Conservation (phyloP, 1,140 invertebrate genomes). For the Drosophila kohkoa region DNA sequence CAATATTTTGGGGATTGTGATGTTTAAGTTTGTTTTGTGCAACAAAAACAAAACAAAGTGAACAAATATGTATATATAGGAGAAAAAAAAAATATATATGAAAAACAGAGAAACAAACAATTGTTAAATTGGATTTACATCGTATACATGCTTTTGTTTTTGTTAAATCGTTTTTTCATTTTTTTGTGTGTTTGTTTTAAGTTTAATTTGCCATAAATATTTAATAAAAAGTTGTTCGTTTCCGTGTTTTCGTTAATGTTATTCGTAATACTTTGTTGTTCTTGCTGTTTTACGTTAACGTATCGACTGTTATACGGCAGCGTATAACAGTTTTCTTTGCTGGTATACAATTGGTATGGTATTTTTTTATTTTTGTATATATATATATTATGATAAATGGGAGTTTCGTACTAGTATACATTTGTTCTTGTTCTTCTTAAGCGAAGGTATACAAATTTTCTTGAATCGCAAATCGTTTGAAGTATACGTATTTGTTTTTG, state of each 20-base stretch:
- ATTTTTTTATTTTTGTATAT: slow-evolving; percentile 11
- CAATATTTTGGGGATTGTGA: background rate
- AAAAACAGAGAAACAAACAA: slow-evolving; percentile 29
- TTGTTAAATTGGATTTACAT: slow-evolving; percentile 67
- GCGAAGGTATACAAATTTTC: slow-evolving; percentile 36
- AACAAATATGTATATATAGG: background rate
- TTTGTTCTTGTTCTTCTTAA: slow-evolving; percentile 41
- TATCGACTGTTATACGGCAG: slow-evolving; percentile 4
- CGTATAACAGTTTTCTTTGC: slow-evolving; percentile 32
- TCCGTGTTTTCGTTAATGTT: slow-evolving; percentile 15
- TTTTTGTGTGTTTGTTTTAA: slow-evolving; percentile 21
- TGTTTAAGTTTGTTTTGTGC: background rate
- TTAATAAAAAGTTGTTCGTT: slow-evolving; percentile 36
- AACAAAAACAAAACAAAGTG: slow-evolving; percentile 32
- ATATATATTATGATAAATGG: slow-evolving; percentile 47
- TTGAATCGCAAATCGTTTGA: slow-evolving; percentile 22
- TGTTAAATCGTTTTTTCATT: slow-evolving; percentile 13
- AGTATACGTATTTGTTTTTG: slow-evolving; percentile 36
- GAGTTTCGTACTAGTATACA: slow-evolving; percentile 55
- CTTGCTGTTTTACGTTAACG: slow-evolving; percentile 25
- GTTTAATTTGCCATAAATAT: slow-evolving; percentile 51
- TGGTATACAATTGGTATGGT: slow-evolving; percentile 48
- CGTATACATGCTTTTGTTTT: slow-evolving; percentile 56
- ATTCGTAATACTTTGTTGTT: slow-evolving; percentile 46
- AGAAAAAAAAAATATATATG: slow-evolving; percentile 1